Percentiles rank a stretch among this genome's conserved stretches.
phyloP scores from a whole-genome alignment of 1,140 invertebrate genomes.

The Cyphomyrmex costatus region DNA sequence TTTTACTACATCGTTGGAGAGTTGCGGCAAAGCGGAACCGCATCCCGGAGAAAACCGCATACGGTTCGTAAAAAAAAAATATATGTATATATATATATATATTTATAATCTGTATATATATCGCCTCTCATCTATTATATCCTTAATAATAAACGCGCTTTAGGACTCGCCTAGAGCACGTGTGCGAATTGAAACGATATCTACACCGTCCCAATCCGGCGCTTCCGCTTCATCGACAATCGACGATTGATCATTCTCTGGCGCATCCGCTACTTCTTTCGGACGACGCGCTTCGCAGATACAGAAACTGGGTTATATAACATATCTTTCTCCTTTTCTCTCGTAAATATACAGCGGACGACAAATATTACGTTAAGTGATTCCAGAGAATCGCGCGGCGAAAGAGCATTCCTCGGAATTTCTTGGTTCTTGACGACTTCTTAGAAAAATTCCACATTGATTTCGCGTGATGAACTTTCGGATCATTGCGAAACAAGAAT shows the following conservation, averaged over 20 bases:
- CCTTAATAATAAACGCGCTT: conserved; percentile 31
- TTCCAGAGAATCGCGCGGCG: conserved; percentile 27
- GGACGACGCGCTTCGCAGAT: conserved; percentile 1
- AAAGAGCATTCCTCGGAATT: conserved; percentile 20
- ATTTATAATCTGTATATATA: conserved; percentile 49
- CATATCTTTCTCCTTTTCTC: conserved; percentile 1
- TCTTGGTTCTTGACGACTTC: background rate
- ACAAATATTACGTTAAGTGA: conserved; percentile 14
- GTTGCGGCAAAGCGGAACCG: conserved; percentile 28
- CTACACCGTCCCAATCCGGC: conserved; percentile 1
- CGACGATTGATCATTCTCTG: conserved; percentile 40
- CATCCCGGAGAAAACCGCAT: conserved; percentile 31
- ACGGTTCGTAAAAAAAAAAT: conserved; percentile 37
- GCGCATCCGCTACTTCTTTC: background rate
- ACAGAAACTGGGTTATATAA: conserved; percentile 11
- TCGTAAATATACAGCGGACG: background rate
- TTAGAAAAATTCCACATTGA: background rate
- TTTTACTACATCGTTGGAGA: conserved; percentile 61
- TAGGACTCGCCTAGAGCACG: conserved; percentile 34
- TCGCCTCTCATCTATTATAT: conserved; percentile 41
- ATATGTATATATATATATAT: conserved; percentile 25
- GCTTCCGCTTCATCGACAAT: conserved; percentile 7
- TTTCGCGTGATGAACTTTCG: background rate
- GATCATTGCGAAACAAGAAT: background rate
- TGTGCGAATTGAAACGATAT: conserved; percentile 53